These are phyloP conservation scores for Chrysomallon squamiferum DNA, from an alignment of 1,140 invertebrate genomes.

Conservation along the genomic window DNA sequence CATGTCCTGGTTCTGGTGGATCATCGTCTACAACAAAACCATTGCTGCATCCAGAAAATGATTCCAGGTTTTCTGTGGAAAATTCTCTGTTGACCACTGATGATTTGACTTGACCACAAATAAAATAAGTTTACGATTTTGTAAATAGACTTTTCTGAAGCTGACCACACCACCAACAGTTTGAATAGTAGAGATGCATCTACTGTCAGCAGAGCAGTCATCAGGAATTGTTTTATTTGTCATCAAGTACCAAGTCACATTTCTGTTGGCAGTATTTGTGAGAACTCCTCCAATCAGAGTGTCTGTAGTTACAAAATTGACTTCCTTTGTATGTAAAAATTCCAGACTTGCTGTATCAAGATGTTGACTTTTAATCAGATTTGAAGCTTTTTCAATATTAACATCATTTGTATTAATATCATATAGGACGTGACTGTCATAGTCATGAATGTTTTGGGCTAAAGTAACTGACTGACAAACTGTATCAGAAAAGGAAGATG, in stretches of 20 bases:
- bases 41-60: constrained; percentile 2
- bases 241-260: not conserved
- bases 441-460: not conserved
- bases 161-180: constrained; percentile 3
- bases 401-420: not conserved
- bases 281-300: not conserved
- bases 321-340: not conserved
- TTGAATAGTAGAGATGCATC: not conserved
- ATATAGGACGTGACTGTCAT: not conserved
- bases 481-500: not conserved
- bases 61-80: too few species aligned
- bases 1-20: constrained; percentile 3
- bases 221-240: not conserved
- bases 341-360: not conserved
- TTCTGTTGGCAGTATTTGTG: not conserved
- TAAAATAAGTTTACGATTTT: constrained; percentile 2
- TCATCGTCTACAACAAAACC: constrained; percentile 7
- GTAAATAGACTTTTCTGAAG: not conserved
- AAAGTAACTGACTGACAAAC: not conserved
- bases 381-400: not conserved
- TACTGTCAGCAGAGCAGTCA: not conserved
- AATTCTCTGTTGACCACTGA: not conserved
- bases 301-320: too few species aligned
- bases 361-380: not conserved
- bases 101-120: not conserved